A percentile compares a stretch with the other conserved stretches of the same genome.
These are phyloP conservation scores for Littorina saxatilis DNA, from an alignment of 1,140 invertebrate genomes.

Conservation along the genomic window DNA sequence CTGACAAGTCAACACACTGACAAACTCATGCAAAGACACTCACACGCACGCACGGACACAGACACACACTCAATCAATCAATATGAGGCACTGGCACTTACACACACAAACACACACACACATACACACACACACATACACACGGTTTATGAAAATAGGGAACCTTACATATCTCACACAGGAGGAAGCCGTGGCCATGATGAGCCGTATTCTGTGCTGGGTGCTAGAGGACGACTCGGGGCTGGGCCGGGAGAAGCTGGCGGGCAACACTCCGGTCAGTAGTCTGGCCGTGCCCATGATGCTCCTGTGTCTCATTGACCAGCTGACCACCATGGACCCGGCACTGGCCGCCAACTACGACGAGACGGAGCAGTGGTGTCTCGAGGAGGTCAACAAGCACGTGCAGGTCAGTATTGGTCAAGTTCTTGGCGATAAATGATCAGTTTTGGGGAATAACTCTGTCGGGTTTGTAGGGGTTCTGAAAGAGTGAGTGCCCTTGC, in stretches of 20 bases:
- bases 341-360: conserved; percentile 43
- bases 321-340: conserved; percentile 57
- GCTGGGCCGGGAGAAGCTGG: conserved; percentile 47
- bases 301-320: conserved; percentile 58
- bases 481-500: too few species aligned
- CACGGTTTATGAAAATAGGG: too few species aligned
- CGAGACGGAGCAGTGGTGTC: conserved; percentile 56
- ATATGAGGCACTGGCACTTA: too few species aligned
- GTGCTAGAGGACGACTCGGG: conserved; percentile 54
- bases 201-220: conserved; percentile 64
- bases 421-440: neutral
- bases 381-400: conserved; percentile 53
- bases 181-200: conserved; percentile 52
- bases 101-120: too few species aligned
- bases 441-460: too few species aligned
- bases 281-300: conserved; percentile 69
- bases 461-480: too few species aligned
- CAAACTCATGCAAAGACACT: too few species aligned
- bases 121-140: too few species aligned
- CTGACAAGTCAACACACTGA: too few species aligned
- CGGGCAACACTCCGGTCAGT: conserved; percentile 41
- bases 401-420: conserved; percentile 51
- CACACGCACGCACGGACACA: too few species aligned
- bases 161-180: too few species aligned
- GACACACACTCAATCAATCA: too few species aligned